phyloP scores from a whole-genome alignment of 2,797 vertebrate genomes.

The Acrossocheilus wenchowensis region DNA sequence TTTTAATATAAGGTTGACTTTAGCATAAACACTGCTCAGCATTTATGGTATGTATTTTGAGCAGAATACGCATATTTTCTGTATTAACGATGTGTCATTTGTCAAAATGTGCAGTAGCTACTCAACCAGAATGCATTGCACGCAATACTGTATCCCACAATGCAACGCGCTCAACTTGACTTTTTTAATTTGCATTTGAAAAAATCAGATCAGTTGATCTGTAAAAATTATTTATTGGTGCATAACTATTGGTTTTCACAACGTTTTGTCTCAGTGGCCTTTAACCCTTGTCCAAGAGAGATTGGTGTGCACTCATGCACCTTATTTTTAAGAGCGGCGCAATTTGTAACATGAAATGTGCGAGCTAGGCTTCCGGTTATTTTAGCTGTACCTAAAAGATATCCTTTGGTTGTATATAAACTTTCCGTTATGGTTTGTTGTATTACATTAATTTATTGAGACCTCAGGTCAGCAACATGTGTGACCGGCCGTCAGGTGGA shows the following conservation, averaged over 20 bases:
- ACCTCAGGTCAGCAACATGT: not conserved
- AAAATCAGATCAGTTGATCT: not conserved
- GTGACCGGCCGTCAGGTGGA: not conserved
- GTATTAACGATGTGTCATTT: not conserved
- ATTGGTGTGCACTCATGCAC: too few species aligned
- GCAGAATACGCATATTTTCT: too few species aligned
- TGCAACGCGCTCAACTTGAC: not conserved
- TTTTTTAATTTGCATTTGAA: not conserved
- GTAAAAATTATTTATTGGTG: not conserved
- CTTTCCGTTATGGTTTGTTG: not conserved
- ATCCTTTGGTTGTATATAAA: not conserved
- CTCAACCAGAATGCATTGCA: too few species aligned
- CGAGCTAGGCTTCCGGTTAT: too few species aligned
- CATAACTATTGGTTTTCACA: not conserved
- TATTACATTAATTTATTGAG: not conserved
- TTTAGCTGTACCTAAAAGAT: not conserved
- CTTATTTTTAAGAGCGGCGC: too few species aligned
- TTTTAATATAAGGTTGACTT: not conserved
- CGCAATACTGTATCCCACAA: not conserved
- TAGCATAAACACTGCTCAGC: too few species aligned
- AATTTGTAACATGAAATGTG: too few species aligned
- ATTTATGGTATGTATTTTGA: too few species aligned
- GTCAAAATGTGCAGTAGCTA: not conserved
- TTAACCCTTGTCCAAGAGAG: too few species aligned
- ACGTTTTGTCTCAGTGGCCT: not conserved